phyloP scores from a whole-genome alignment of 2,797 vertebrate species.

The Macropus fuliginosus region DNA sequence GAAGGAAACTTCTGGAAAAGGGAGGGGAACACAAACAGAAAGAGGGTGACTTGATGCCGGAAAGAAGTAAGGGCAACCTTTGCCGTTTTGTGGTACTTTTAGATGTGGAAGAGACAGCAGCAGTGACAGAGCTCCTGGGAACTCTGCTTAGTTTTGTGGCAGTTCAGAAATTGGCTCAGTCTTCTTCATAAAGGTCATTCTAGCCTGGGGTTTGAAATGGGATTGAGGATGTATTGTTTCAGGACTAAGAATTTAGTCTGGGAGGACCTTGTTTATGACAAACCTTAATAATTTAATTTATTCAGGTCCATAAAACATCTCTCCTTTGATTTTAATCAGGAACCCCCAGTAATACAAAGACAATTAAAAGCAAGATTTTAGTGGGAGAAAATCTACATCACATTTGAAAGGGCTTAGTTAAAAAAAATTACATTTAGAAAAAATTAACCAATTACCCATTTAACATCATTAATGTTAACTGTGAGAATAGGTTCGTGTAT shows the following conservation, averaged over 20 bases:
- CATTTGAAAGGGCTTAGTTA: conserved; percentile 32
- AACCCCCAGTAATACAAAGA: conserved; percentile 24
- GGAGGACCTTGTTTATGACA: background rate
- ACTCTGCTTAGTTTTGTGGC: conserved; percentile 42
- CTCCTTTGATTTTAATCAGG: background rate
- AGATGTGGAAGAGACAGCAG: background rate
- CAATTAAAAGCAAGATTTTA: conserved; percentile 15
- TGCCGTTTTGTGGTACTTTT: conserved; percentile 22
- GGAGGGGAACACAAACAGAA: background rate
- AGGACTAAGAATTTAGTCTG: background rate
- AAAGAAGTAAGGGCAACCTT: background rate
- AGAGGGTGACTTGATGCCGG: background rate
- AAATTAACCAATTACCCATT: conserved; percentile 20
- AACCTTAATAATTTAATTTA: background rate
- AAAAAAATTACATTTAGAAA: conserved; percentile 43
- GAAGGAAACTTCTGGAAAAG: background rate
- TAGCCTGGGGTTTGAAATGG: background rate
- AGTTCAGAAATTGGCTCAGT: conserved; percentile 3
- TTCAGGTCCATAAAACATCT: background rate
- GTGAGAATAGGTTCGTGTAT: background rate
- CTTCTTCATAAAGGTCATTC: background rate
- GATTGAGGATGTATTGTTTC: background rate
- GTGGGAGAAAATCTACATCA: conserved; percentile 24
- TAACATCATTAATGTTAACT: background rate
- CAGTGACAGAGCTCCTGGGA: conserved; percentile 1